Base-by-base conservation (phyloP, 92 coral and sea anemone genomes). In the Actinernus sp. region DNA sequence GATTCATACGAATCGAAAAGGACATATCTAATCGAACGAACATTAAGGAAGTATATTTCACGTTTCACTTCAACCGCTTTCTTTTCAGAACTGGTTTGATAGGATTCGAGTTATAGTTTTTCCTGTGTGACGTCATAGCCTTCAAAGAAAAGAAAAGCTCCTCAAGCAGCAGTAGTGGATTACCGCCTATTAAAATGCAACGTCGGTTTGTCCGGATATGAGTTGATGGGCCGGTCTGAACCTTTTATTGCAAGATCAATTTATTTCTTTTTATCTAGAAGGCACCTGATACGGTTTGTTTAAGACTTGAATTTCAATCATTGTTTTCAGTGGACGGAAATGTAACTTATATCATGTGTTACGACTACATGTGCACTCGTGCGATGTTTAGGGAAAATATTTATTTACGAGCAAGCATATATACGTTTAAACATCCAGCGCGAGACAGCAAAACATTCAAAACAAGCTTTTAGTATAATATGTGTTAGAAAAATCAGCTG, bases 201-300 rank as follows among this genome's bases (percentile, higher is more conserved):
- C 24, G 56, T 56, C 78, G 50, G 55, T 43, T 46, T 43, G 43
- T 36, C 78, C 78, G 78, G 78, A 70, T 55, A 55, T 30, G n/a
- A 28, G 62, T 47, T 70, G 78, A 70, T 70, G 78, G 78, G 16
- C 31, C 43, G 55, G 41, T 55, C 78, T 70, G 46, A 57, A 55
- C 55, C 66, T 45, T 70, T 70, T 70, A 70, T 70, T 70, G 78
- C 65, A n/a, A 52, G 78, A 70, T 70, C 78, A 70, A 70, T 70
- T 70, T 57, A 61, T 70, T 70, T 70, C 55, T 44, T 55, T 70
- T 70, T 70, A 41, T 55, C 66, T 45, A 45, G 41, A 70, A 45
- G 6, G 45, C 56, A 8, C 32, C 65, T 69, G 64, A 56, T 57
- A 70, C 66, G 65, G 78, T 70, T 70, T 70, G 78, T 70, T 70